phyloP scores from a whole-genome alignment of 2,113 vertebrate genomes.

The Alligator sinensis region DNA sequence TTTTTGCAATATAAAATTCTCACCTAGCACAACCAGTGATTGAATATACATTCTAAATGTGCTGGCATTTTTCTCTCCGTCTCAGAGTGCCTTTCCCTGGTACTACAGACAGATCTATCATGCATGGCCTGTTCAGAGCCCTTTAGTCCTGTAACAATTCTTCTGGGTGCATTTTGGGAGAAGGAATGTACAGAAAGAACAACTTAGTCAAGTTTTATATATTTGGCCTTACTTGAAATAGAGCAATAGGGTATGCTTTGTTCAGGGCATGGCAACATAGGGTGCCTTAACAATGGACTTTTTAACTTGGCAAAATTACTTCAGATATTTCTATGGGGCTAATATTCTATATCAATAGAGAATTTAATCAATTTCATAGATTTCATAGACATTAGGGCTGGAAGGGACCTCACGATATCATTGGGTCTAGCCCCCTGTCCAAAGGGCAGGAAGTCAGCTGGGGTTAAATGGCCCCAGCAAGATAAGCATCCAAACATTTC shows the following conservation, averaged over 20 bases:
- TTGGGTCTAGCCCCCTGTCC: too few species aligned
- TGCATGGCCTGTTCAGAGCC: neutral
- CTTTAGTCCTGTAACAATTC: neutral
- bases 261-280: accelerated
- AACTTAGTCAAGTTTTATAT: neutral
- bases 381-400: too few species aligned
- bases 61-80: too few species aligned
- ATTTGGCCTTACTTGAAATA: neutral
- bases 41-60: too few species aligned
- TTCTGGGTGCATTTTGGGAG: neutral
- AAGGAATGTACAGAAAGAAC: neutral
- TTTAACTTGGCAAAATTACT: neutral
- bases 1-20: too few species aligned
- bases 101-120: too few species aligned
- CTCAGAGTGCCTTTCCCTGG: too few species aligned
- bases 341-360: neutral
- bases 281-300: neutral
- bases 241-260: neutral
- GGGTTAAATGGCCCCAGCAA: too few species aligned
- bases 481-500: too few species aligned
- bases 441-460: too few species aligned
- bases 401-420: too few species aligned
- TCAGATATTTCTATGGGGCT: neutral
- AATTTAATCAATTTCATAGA: neutral
- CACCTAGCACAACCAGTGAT: too few species aligned